Evolutionary conservation across 2,797 vertebrate species (phyloP).

Genomic region (Cryptoprocta ferox): DNA sequence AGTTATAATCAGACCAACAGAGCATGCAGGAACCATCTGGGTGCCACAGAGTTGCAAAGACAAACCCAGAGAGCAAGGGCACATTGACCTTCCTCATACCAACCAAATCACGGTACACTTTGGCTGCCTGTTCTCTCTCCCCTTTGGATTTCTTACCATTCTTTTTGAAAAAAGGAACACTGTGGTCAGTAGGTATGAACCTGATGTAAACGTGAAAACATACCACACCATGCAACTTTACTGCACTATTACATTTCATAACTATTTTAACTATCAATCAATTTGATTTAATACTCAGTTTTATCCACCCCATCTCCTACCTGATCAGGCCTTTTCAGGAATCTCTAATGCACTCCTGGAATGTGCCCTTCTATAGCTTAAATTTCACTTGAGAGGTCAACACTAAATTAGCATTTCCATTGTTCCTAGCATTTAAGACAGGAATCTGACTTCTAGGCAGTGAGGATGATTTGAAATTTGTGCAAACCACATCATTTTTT

Average conservation of each 20-base stretch:
- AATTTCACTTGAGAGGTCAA: slow-evolving; percentile 55
- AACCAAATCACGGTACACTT: slow-evolving; percentile 55
- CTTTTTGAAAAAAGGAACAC: slow-evolving; percentile 33
- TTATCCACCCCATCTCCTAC: background rate
- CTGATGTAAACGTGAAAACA: background rate
- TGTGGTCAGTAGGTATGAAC: background rate
- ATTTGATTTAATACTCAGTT: background rate
- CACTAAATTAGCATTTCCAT: slow-evolving; percentile 41
- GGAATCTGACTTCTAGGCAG: slow-evolving; percentile 39
- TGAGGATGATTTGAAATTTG: slow-evolving; percentile 54
- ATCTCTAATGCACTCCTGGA: background rate
- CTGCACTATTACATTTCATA: background rate
- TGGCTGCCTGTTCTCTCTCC: slow-evolving; percentile 41
- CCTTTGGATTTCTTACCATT: slow-evolving; percentile 26
- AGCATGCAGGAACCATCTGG: slow-evolving; percentile 91
- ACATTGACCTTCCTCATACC: slow-evolving; percentile 70
- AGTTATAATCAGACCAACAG: slow-evolving; percentile 86
- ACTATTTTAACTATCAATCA: background rate
- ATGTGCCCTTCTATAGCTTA: background rate
- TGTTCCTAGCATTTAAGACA: slow-evolving; percentile 6
- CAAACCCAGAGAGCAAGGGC: slow-evolving; percentile 81
- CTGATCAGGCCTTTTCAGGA: background rate
- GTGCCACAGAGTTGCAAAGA: slow-evolving; percentile 78
- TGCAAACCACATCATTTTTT: background rate
- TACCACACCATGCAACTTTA: background rate